A percentile compares a stretch with the other conserved stretches of the same genome.
These are phyloP conservation scores for Erebia palarica DNA, from an alignment of 2,888 invertebrate genomes.

Conservation along the genomic window DNA sequence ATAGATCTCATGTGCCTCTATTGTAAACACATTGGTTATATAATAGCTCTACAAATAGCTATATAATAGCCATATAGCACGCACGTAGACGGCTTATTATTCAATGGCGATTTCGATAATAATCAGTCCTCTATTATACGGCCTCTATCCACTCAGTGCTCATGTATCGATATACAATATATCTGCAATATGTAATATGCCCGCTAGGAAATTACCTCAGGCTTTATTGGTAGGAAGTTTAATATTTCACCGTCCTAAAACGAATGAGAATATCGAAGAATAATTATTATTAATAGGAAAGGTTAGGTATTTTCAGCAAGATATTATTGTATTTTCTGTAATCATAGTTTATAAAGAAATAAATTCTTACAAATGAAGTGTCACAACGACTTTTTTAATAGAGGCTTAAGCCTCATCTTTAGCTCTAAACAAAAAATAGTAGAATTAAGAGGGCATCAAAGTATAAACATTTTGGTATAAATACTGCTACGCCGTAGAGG, in stretches of 20 bases:
- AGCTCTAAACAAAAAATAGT: too few relatives aligned
- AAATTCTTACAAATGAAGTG: too few relatives aligned
- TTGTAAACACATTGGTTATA: background rate
- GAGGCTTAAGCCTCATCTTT: too few relatives aligned
- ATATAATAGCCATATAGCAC: conserved; percentile 48
- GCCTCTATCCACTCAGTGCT: background rate
- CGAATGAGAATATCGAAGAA: background rate
- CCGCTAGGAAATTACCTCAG: conserved; percentile 8
- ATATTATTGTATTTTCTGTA: too few relatives aligned
- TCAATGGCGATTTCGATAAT: conserved; percentile 53
- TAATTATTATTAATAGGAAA: background rate
- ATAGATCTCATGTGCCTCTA: background rate
- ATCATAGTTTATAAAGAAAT: too few relatives aligned
- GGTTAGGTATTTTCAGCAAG: too few relatives aligned
- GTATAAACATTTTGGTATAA: background rate
- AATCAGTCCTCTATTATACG: conserved; percentile 33
- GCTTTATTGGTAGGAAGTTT: background rate
- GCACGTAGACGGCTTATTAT: conserved; percentile 55
- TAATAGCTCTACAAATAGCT: background rate
- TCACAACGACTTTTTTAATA: too few relatives aligned
- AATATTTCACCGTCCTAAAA: background rate
- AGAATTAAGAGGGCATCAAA: background rate
- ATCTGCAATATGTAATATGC: conserved; percentile 20
- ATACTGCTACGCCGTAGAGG: conserved; percentile 4
- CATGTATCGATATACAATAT: conserved; percentile 10